phyloP scores from a whole-genome alignment of 2,888 invertebrate genomes.

The Scelioninae gen. 2 region DNA sequence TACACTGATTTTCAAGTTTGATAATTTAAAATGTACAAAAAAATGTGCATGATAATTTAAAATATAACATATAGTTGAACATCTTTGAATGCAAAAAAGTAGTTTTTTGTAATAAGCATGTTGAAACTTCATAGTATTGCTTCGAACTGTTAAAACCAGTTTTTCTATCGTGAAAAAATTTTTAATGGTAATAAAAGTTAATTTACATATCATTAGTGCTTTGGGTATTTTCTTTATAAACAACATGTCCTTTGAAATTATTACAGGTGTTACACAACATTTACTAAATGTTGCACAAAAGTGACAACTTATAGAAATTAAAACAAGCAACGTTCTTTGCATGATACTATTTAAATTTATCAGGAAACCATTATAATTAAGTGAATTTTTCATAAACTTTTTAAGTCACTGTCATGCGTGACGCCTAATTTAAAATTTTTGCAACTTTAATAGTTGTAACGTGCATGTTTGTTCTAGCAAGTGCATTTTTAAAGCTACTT shows the following conservation, averaged over 20 bases:
- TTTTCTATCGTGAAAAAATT: constrained; percentile 4
- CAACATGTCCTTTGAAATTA: constrained; percentile 1
- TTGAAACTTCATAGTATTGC: constrained; percentile 9
- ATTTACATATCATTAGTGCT: constrained; percentile 9
- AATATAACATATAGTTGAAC: constrained; percentile 4
- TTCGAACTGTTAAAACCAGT: constrained; percentile 19
- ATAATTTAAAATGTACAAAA: background rate
- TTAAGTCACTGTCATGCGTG: constrained; percentile 11
- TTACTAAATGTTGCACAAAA: constrained; percentile 37
- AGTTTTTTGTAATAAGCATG: constrained; percentile 15
- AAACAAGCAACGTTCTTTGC: constrained; percentile 14
- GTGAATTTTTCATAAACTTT: constrained; percentile 30
- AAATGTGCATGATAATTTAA: constrained; percentile 12
- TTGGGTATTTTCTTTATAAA: constrained; percentile 7
- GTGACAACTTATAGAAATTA: constrained; percentile 7
- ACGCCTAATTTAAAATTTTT: constrained; percentile 21
- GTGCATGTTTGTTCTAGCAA: constrained; percentile 30
- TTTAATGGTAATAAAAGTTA: constrained; percentile 11
- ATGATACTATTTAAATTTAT: constrained; percentile 35
- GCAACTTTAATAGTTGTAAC: constrained; percentile 15
- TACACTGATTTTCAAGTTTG: background rate
- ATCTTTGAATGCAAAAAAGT: constrained; percentile 3
- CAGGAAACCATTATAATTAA: constrained; percentile 21
- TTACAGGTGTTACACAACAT: constrained; percentile 20
- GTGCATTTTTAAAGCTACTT: constrained; percentile 16